Evolutionary conservation across 2,888 invertebrate genomes (phyloP), one percentile per base, ranked within the genome.

Genomic region (Zootermopsis nevadensis): DNA sequence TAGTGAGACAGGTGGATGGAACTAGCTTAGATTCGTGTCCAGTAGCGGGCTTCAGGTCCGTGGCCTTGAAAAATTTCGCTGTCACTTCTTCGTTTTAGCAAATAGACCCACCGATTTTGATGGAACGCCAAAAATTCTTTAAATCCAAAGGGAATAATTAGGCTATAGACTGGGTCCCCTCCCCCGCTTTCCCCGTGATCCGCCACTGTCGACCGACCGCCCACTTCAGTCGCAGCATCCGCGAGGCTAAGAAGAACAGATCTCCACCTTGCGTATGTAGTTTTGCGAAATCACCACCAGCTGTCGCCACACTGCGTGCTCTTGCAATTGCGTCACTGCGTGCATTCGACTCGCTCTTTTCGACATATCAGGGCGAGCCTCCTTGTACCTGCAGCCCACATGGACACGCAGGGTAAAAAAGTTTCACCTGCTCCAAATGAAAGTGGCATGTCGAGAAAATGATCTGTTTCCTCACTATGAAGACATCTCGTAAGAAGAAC

Each of bases 211-310:
- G 0, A 2, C 22, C 12, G 35, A 6, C 42, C 74, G 74, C 74
- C 69, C 31, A 69, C 69, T 69, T 7, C 69, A 69, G 30, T 19
- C 69, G 31, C 69, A 38, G 38, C 69, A 67, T 67, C 67, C 67
- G 30, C 60, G 22, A n/a, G 10, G 10, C 15, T 15, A 60, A 22
- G 19, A 60, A 35, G 72, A 72, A 35, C 72, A 35, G 33, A 72
- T 72, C 69, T 69, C 66, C 22, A 69, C 69, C 69, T 33, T 69
- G 69, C 69, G 33, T 69, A 8, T 38, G 38, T 38, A 74, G 74
- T n/a, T 74, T 74, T 22, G 74, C 38, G 10, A 42, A 42, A 1
- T 24, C 74, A 10, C 74, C 74, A 42, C 31, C 74, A 74, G 74
- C 74, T 74, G 74, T 74, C 74, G 74, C 74, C 38, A 38, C 38